A percentile compares a stretch with the other conserved stretches of the same genome.
phyloP scores from a whole-genome alignment of 1,140 invertebrate genomes.

The Rhynchophorus ferrugineus region DNA sequence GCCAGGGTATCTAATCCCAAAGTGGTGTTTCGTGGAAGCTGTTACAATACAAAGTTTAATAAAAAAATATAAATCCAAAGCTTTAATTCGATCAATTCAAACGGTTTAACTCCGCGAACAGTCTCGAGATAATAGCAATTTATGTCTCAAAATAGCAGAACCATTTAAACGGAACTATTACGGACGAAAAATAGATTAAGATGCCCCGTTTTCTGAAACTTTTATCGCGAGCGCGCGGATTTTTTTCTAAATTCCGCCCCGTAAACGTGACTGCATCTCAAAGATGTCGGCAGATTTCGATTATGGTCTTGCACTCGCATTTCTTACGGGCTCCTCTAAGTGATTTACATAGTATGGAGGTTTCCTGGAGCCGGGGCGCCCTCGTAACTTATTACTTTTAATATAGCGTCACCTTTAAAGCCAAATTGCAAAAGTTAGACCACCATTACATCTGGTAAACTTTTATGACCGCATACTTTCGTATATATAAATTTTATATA shows the following conservation, averaged over 20 bases:
- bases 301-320: not conserved
- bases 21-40: no score
- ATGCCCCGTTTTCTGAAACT: not conserved
- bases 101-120: no score
- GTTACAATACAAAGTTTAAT: no score
- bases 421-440: conserved; percentile 21
- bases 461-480: conserved; percentile 20
- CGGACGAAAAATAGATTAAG: no score
- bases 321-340: not conserved
- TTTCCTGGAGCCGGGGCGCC: no score
- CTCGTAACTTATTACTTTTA: conserved; percentile 8
- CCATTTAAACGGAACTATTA: no score
- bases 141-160: no score
- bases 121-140: no score
- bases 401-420: conserved; percentile 20
- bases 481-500: conserved; percentile 20
- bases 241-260: not conserved
- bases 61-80: no score
- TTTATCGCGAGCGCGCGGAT: no score
- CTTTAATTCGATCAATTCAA: no score
- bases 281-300: conserved; percentile 7
- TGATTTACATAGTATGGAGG: conserved; percentile 18
- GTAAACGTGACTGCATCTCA: not conserved
- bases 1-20: no score
- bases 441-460: conserved; percentile 19